A percentile compares a stretch with the other conserved stretches of the same genome.
These are phyloP conservation scores for Mantis religiosa DNA, from an alignment of 2,888 invertebrate genomes.

Conservation along the genomic window DNA sequence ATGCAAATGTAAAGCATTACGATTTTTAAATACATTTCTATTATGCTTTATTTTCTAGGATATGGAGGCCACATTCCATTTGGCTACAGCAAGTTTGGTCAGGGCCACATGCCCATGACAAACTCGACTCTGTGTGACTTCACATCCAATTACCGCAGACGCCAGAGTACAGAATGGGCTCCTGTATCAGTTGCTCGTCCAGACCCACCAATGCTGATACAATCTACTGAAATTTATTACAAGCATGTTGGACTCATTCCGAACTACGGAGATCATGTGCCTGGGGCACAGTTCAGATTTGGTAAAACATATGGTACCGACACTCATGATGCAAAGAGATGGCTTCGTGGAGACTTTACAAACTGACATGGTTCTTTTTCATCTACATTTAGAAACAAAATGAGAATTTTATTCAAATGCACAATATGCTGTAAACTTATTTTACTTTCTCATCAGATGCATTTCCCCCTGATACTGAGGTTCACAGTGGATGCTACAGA, in stretches of 20 bases:
- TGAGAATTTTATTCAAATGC: too few relatives aligned
- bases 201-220: conserved; percentile 50
- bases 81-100: conserved; percentile 60
- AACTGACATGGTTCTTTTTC: conserved; percentile 32
- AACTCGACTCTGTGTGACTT: conserved; percentile 71
- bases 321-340: conserved; percentile 67
- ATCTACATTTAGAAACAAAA: too few relatives aligned
- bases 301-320: conserved; percentile 74
- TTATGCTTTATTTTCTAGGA: conserved; percentile 44
- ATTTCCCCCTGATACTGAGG: too few relatives aligned
- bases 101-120: conserved; percentile 60
- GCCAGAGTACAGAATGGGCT: conserved; percentile 71
- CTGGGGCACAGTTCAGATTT: conserved; percentile 67
- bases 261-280: conserved; percentile 71
- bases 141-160: conserved; percentile 66
- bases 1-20: not conserved
- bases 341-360: conserved; percentile 62
- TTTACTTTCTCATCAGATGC: too few relatives aligned
- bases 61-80: conserved; percentile 65
- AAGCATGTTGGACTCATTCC: conserved; percentile 70
- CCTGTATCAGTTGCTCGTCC: conserved; percentile 46
- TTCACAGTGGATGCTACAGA: too few relatives aligned
- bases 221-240: conserved; percentile 63
- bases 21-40: not conserved
- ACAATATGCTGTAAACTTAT: too few relatives aligned